Base-by-base conservation (phyloP, 2,797 vertebrate genomes). In the Liasis olivaceus region DNA sequence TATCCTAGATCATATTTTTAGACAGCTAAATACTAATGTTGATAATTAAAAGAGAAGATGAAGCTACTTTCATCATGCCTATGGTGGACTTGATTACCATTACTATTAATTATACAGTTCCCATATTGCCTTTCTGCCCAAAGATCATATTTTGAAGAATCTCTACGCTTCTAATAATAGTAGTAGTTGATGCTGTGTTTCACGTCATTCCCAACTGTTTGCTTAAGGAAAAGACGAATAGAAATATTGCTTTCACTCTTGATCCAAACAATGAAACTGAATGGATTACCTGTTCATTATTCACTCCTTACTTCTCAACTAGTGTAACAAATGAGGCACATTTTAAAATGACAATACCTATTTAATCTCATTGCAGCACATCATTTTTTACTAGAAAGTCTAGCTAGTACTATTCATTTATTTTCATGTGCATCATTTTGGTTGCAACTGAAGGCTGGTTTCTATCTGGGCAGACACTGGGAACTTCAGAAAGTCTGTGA, bases 221-320 rank as follows among this genome's bases (percentile, higher is more conserved):
- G 28, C 22, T 87, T 28, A 56, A 54, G 56, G 54, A 62, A 51
- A 6, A 56, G 20, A 51, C 36, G 90, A 51, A 85, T 64, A 42
- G 58, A 85, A 69, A 4, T 4, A 84, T 6, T 24, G 3, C 81
- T 56, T 54, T 22, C 26, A 47, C 28, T 59, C 69, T 24, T 59
- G 54, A 69, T 81, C 14, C n/a, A 60, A 56, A 59, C 2, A 59
- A 58, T 54, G 58, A 87, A 84, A 9, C 20, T 87, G 42, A 92
- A 92, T 85, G 7, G 89, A 87, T 81, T 42, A 51, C 59, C 54
- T 92, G 31, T 64, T 87, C 86, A 64, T 92, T 89, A 64, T 89
- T 86, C 31, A 47, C 9, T 69, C 54, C 58, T 36, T 92, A 63
- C n/a, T 86, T 5, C 17, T 31, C 54, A 89, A 54, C 81, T 89